Evolutionary conservation across 2,113 vertebrate species (phyloP).

Genomic region (Dasyprocta punctata): DNA sequence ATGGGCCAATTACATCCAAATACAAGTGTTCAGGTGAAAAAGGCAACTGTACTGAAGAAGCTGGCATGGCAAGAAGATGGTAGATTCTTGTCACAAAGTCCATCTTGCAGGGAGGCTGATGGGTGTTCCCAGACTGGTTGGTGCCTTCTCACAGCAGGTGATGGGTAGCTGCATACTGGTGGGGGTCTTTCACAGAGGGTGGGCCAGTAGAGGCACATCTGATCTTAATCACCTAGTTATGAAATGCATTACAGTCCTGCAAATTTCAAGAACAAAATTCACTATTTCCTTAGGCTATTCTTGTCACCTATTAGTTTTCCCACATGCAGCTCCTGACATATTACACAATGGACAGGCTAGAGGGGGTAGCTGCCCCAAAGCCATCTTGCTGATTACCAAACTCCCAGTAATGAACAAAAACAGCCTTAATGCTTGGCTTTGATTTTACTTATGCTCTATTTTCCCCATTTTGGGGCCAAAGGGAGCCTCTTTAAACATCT

Average conservation of each 20-base stretch:
- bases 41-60: neutral
- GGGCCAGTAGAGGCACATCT: neutral
- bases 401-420: neutral
- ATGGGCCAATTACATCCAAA: neutral
- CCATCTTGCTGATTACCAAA: neutral
- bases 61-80: neutral
- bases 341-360: neutral
- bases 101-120: neutral
- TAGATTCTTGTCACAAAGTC: neutral
- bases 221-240: neutral
- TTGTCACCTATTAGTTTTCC: neutral
- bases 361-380: neutral
- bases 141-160: neutral
- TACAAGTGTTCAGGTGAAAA: neutral
- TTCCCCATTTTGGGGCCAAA: neutral
- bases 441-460: neutral
- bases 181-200: neutral
- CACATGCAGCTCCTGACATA: neutral
- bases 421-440: neutral
- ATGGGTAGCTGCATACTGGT: neutral
- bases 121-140: neutral
- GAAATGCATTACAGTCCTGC: neutral
- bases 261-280: neutral
- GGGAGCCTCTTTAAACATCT: neutral
- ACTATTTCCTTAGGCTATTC: neutral